Base-by-base conservation (phyloP, 2,113 vertebrate genomes). In the Naja naja region DNA sequence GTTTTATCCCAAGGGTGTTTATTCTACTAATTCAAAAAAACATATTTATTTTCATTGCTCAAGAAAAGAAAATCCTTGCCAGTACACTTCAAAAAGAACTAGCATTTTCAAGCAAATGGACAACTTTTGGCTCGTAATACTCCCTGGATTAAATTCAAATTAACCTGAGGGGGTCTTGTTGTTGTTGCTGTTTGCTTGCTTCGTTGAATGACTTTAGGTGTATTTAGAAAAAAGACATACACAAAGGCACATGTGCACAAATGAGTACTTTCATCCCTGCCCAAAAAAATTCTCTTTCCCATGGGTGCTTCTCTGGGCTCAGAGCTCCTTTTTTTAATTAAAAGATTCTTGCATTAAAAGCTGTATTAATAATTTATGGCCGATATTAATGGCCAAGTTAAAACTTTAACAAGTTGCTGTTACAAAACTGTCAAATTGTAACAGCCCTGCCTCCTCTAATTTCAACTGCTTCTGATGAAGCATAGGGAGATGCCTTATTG, bases 401-500 rank as follows among this genome's bases (percentile, higher is more conserved):
- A 96, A 98, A 97, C 95, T 98, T 98, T 97, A 97, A 97, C 96
- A 97, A 97, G 96, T 97, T 96, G 97, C 93, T 98, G 97, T 98
- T 98, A 97, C 96, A 97, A 97, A 98, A 97, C 97, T 98, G 97
- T 97, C 96, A 98, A 95, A 97, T 97, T 93, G 88, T 97, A 98
- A 97, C 97, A 97, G 96, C 52, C 94, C 97, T 97, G 97, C 96
- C 95, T 97, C 95, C 96, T 97, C 97, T 98, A 97, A 97, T 97
- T 98, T 97, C 94, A 95, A 14, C 92, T 93, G 81, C 94, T 96
- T 97, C 94, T 98, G 97, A 98, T 98, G 97, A 98, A 98, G 97
- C 96, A 69, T 96, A 96, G 96, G 98, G 97, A 98, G 98, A 98
- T 97, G 97, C 96, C 96, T 98, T 98, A 98, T 98, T 98, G 97